Evolutionary conservation across 2,113 vertebrate species (phyloP).

Genomic region (Tachycineta bicolor): DNA sequence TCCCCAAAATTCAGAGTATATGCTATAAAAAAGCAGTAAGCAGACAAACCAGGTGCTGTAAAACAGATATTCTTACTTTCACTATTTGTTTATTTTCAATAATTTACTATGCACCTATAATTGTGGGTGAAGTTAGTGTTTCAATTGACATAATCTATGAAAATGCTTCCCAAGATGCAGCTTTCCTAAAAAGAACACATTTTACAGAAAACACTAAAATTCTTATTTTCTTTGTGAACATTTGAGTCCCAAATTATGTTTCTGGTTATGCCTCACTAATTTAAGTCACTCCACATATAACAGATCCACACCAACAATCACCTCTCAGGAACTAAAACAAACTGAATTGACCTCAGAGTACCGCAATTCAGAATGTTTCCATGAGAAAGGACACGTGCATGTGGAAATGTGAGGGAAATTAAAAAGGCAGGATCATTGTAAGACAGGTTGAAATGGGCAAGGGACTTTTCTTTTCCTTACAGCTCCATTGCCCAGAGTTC

Average conservation of each 20-base stretch:
- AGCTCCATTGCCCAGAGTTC: background rate
- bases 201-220: background rate
- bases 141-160: background rate
- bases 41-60: background rate
- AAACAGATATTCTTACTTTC: background rate
- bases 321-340: background rate
- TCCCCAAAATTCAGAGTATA: background rate
- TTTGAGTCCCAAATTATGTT: background rate
- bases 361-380: background rate
- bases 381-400: background rate
- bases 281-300: background rate
- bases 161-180: background rate
- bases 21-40: background rate
- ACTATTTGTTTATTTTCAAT: background rate
- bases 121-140: background rate
- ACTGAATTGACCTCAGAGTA: background rate
- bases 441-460: background rate
- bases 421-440: background rate
- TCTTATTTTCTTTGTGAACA: background rate
- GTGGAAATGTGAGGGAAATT: background rate
- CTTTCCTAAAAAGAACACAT: background rate
- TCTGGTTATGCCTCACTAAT: background rate
- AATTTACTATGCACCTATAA: background rate
- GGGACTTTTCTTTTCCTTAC: background rate
- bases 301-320: background rate